These are phyloP conservation scores for Muscina levida DNA, from an alignment of 2,888 invertebrate genomes.

Conservation along the genomic window DNA sequence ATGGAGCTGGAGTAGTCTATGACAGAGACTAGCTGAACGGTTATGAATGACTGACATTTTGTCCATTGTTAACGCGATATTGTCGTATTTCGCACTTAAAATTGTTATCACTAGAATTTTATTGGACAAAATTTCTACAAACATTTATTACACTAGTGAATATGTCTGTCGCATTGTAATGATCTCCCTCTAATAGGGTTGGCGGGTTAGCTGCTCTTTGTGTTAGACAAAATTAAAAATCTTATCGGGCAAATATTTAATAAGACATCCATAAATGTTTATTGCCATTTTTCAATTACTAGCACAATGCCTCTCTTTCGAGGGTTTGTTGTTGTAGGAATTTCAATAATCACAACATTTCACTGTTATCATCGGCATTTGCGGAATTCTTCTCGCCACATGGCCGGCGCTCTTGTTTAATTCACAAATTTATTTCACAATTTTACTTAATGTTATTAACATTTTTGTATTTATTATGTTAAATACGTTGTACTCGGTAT, in stretches of 20 bases:
- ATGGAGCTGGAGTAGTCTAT: no score
- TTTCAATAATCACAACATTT: no score
- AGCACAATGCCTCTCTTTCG: no score
- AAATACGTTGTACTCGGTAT: background rate
- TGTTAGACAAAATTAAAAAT: no score
- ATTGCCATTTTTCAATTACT: background rate
- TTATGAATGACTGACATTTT: background rate
- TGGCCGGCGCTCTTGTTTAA: no score
- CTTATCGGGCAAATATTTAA: slow-evolving; percentile 17
- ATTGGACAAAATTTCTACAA: background rate
- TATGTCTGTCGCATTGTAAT: background rate
- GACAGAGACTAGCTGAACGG: no score
- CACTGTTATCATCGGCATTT: background rate
- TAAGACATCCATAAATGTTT: slow-evolving; percentile 34
- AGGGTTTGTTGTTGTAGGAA: no score
- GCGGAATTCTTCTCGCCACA: background rate
- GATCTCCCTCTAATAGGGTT: no score
- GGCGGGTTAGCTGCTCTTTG: no score
- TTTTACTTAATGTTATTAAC: background rate
- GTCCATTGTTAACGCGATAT: background rate
- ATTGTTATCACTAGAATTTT: slow-evolving; percentile 1
- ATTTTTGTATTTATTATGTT: background rate
- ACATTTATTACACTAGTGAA: slow-evolving; percentile 17
- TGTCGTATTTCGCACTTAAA: background rate
- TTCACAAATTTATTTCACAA: background rate